Evolutionary conservation across 2,888 invertebrate genomes (phyloP), one percentile per base, ranked within the genome.

Genomic region (Pseudanteris insignis): DNA sequence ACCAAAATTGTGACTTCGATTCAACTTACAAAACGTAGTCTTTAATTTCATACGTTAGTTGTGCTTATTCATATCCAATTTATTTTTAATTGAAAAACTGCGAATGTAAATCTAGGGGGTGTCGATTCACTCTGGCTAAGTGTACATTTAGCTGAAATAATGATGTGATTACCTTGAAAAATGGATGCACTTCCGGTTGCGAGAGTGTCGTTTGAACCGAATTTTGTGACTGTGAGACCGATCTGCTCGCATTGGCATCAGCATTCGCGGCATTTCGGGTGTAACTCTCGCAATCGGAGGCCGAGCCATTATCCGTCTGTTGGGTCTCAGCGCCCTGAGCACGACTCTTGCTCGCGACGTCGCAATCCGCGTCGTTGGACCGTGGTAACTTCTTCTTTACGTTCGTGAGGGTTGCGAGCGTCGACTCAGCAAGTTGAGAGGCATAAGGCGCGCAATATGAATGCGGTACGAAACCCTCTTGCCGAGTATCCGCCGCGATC

Each of bases 381-480:
- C 94, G 82, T 0, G 94, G 94, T 69, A 94, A 81, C 81, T 94
- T 94, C 79, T 94, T 94, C 80, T 94, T 93, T 36, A 88, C 87
- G 64, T 81, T 84, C 69, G 84, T 78, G 21, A 78, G 70, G 33
- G 74, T 73, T 12, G 89, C 89, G 68, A 94, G 81, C 7, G 79
- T 79, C 32, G 78, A 73, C 76, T 94, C 94, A 2, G 87, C 93
- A 38, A 88, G 78, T 80, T 87, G 88, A 78, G 88, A 91, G 71
- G 85, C 90, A 71, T 86, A 93, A 0, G 94, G 93, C 0, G 94
- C 92, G 76, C 94, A 94, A 78, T 95, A 96, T 0, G 94, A 93
- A 77, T 93, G 92, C 1, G 96, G 96, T 70, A 96, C 94, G 74
- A 96, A 96, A 0, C 96, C 96, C 80, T 96, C 95, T 74, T 91